Percentiles rank a stretch among this genome's conserved stretches.
Conservation (phyloP, 2,113 vertebrate species). For the Synchiropus splendidus region DNA sequence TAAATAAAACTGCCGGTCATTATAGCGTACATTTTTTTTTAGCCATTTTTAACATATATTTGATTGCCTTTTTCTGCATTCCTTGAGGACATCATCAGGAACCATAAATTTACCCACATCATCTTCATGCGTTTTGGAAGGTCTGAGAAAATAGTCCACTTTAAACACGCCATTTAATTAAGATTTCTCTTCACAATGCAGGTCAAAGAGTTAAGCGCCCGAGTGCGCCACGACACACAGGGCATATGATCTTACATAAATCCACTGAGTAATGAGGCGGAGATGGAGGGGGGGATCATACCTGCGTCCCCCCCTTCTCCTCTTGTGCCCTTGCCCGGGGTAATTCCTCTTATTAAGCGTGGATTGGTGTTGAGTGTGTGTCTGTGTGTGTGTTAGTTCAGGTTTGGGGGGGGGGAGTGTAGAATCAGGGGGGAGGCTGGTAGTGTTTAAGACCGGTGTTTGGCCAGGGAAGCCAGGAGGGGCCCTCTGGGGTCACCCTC, state of each 20-base stretch:
- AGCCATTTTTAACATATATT: too few species aligned
- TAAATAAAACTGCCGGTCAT: too few species aligned
- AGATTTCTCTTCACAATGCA: constrained; percentile 62
- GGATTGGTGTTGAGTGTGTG: constrained; percentile 42
- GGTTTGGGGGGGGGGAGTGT: constrained; percentile 25
- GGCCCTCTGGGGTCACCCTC: constrained; percentile 65
- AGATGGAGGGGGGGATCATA: constrained; percentile 44
- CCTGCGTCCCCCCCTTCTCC: constrained; percentile 28
- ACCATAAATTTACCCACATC: too few species aligned
- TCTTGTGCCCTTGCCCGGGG: constrained; percentile 35
- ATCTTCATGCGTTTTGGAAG: too few species aligned
- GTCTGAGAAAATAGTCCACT: neutral
- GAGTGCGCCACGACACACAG: constrained; percentile 41
- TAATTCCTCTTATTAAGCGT: constrained; percentile 63
- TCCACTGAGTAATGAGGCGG: constrained; percentile 62
- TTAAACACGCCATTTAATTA: too few species aligned
- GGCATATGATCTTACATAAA: constrained; percentile 64
- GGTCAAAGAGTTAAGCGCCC: constrained; percentile 63
- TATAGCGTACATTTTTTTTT: too few species aligned
- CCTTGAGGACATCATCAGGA: too few species aligned
- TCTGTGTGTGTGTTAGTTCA: constrained; percentile 36
- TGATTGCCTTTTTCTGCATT: too few species aligned
- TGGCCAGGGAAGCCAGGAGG: constrained; percentile 70
- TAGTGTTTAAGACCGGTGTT: constrained; percentile 72
- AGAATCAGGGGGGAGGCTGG: constrained; percentile 56